Evolutionary conservation across 2,888 invertebrate genomes (phyloP).

Genomic region (Pollenia amentaria): DNA sequence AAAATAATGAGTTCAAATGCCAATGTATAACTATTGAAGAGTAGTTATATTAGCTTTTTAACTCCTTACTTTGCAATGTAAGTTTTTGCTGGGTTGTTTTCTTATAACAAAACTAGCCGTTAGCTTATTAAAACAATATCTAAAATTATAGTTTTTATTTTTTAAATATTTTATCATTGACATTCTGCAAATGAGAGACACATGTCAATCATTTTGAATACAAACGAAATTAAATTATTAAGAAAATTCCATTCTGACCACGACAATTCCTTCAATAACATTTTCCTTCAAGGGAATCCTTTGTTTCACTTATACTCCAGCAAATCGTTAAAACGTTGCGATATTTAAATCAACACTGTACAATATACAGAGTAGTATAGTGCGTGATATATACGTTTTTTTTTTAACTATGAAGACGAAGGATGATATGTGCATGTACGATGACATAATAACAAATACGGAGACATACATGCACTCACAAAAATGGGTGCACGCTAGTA

Average conservation of each 20-base stretch:
- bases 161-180: background rate
- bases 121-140: background rate
- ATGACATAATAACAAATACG: conserved; percentile 36
- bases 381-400: conserved; percentile 62
- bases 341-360: conserved; percentile 34
- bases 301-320: conserved; percentile 30
- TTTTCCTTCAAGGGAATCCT: conserved; percentile 36
- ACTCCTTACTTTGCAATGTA: too few relatives aligned
- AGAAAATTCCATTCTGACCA: conserved; percentile 42
- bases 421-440: conserved; percentile 20
- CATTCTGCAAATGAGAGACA: conserved; percentile 4
- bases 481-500: conserved; percentile 17
- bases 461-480: conserved; percentile 19
- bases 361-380: background rate
- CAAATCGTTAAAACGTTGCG: conserved; percentile 46
- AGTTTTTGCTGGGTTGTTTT: too few relatives aligned
- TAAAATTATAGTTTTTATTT: background rate
- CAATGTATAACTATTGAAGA: too few relatives aligned
- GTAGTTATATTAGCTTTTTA: too few relatives aligned
- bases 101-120: background rate
- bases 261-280: conserved; percentile 49
- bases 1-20: too few relatives aligned
- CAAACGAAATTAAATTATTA: conserved; percentile 42
- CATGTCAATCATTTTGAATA: conserved; percentile 23
- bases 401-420: conserved; percentile 11